Evolutionary conservation across 2,888 invertebrate genomes (phyloP), one percentile per base, ranked within the genome.

Genomic region (Heliconius ismenius): DNA sequence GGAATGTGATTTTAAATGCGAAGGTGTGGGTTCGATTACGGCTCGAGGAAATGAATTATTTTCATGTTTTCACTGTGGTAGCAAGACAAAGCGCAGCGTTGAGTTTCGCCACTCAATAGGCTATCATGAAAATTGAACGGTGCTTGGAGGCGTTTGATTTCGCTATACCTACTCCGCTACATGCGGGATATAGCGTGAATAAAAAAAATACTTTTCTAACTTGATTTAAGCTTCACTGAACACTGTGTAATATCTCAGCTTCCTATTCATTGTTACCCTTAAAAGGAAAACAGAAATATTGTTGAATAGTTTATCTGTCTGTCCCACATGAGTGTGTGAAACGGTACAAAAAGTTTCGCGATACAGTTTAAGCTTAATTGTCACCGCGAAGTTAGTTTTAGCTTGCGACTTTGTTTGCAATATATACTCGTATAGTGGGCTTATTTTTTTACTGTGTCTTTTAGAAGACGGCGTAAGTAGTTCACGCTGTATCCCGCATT

Each of bases 251-350:
- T 36, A 15, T 26, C 39, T 39, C 7, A 67, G 67, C 36, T 24
- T 43, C 67, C 67, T 39, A 24, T 13, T 24, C 67, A 24, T 67
- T 67, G 67, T 67, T 39, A 24, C n/a, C 39, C 15, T 67, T 39
- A 24, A 43, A 43, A 24, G 62, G 39, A 67, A 67, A 67, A 24
- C 24, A 26, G 26, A 62, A 39, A 39, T 43, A 43, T 43, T 39
- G 67, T 67, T 67, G 67, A 24, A 39, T 67, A 6, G 43, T 67
- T 67, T 67, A 67, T 67, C 67, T 67, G 36, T 43, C 24, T 67
- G 67, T 67, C 24, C 67, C 67, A 67, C 67, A 67, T 67, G 15
- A 18, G 9, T 26, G 67, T 67, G 67, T 67, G 67, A 67, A 43
- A 43, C 24, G 65, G 65, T 13, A 67, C 65, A 60, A 62, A 67